Evolutionary conservation across 2,888 invertebrate genomes (phyloP).

Genomic region (Pterobdella sp.): DNA sequence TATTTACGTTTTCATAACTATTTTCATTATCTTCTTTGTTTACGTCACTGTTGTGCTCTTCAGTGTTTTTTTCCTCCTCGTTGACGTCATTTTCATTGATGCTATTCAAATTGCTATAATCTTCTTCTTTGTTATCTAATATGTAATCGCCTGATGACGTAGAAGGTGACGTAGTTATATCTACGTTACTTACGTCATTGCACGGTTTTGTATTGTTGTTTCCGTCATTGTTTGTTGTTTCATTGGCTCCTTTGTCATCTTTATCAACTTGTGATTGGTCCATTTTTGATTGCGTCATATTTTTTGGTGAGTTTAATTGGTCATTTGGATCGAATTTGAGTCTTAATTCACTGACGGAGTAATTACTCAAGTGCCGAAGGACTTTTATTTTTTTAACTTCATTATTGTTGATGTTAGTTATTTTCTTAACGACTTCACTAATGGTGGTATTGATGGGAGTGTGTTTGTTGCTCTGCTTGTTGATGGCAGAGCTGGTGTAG

Average conservation of each 20-base stretch:
- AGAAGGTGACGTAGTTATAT: not conserved
- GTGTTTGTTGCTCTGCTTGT: constrained; percentile 8
- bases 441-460: not conserved
- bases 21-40: not conserved
- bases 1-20: not conserved
- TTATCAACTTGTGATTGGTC: too few relatives aligned
- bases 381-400: not conserved
- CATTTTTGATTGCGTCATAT: too few relatives aligned
- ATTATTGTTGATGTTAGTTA: not conserved
- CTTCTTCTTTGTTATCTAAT: not conserved
- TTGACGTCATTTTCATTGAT: too few relatives aligned
- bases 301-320: constrained; percentile 8
- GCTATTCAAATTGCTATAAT: not conserved
- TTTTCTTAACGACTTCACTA: not conserved
- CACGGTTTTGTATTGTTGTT: too few relatives aligned
- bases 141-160: not conserved
- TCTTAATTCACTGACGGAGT: constrained; percentile 15
- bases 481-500: not conserved
- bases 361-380: not conserved
- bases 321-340: not conserved
- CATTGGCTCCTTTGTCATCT: not conserved
- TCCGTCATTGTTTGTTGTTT: not conserved
- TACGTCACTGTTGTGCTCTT: not conserved
- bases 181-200: not conserved
- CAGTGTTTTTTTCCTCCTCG: not conserved